Percentiles rank a stretch among this genome's conserved stretches.
These are phyloP conservation scores for Drosophila austrosaltans DNA, from an alignment of 2,888 invertebrate genomes.

Conservation along the genomic window DNA sequence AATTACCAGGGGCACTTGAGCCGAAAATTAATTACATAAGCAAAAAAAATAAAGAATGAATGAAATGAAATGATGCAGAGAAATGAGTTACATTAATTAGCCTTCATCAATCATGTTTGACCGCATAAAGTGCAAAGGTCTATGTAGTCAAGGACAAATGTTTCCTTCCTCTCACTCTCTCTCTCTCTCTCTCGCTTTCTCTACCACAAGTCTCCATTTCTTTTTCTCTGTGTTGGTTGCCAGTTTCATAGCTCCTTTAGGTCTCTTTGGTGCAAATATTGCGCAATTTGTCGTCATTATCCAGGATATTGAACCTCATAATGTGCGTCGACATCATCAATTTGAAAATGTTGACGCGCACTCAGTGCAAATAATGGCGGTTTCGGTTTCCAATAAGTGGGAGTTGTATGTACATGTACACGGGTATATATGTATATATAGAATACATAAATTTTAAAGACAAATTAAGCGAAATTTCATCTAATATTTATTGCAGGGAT, in stretches of 20 bases:
- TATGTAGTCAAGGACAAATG: slow-evolving; percentile 33
- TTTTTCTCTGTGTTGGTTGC: not conserved
- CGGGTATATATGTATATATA: not conserved
- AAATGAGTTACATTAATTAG: slow-evolving; percentile 69
- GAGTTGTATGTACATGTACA: not conserved
- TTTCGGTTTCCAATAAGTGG: slow-evolving; percentile 6
- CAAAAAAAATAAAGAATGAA: slow-evolving; percentile 13
- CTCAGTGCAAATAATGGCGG: slow-evolving; percentile 24
- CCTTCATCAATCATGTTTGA: slow-evolving; percentile 76
- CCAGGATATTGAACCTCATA: slow-evolving; percentile 78
- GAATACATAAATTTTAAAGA: slow-evolving; percentile 12
- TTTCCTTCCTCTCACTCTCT: slow-evolving; percentile 15
- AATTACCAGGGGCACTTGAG: slow-evolving; percentile 65
- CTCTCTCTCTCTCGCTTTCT: slow-evolving; percentile 2
- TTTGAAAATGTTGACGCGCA: slow-evolving; percentile 61
- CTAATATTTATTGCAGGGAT: not conserved
- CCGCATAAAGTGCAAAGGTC: slow-evolving; percentile 43
- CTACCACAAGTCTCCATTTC: too few relatives aligned
- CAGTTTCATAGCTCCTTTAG: slow-evolving; percentile 31
- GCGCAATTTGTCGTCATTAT: slow-evolving; percentile 80
- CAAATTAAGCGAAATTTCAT: slow-evolving; percentile 5
- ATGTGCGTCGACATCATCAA: slow-evolving; percentile 75
- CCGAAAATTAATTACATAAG: slow-evolving; percentile 69
- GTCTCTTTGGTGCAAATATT: slow-evolving; percentile 64
- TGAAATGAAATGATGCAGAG: not conserved